Percentiles rank a stretch among this genome's conserved stretches.
Evolutionary conservation across 2,797 vertebrate species (phyloP).

Genomic region (Sebastes hubbsi): DNA sequence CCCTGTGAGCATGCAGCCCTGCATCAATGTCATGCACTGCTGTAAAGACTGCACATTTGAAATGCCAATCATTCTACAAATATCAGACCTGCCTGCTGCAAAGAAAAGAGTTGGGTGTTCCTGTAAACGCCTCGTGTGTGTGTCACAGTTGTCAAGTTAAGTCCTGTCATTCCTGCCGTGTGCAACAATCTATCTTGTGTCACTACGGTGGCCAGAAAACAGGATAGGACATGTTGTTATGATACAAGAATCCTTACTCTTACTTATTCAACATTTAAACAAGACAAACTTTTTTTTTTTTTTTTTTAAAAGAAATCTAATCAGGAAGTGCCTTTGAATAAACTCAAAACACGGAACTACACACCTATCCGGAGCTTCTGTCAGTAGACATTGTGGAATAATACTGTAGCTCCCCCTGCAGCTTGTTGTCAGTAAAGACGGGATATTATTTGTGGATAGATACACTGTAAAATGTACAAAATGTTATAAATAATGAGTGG

Average conservation of each 20-base stretch:
- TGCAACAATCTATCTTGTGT: not conserved
- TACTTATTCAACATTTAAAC: not conserved
- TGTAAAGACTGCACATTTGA: not conserved
- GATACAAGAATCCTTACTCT: not conserved
- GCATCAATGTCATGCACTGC: not conserved
- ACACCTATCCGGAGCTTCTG: not conserved
- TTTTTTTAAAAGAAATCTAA: not conserved
- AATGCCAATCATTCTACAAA: constrained; percentile 19
- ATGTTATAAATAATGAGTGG: constrained; percentile 53
- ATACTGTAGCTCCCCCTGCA: constrained; percentile 43
- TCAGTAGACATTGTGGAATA: not conserved
- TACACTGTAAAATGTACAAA: constrained; percentile 47
- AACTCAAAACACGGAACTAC: not conserved
- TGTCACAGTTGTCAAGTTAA: not conserved
- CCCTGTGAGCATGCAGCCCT: not conserved
- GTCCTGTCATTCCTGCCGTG: not conserved
- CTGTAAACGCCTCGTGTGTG: not conserved
- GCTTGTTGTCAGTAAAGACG: not conserved
- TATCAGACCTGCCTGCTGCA: not conserved
- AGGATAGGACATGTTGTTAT: not conserved
- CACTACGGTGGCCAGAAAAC: not conserved
- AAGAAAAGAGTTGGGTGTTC: not conserved
- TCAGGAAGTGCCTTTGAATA: constrained; percentile 47
- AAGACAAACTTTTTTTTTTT: no score
- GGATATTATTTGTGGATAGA: constrained; percentile 21